Conservation (phyloP, 2,113 vertebrate species). For the Ancistrus triradiatus region DNA sequence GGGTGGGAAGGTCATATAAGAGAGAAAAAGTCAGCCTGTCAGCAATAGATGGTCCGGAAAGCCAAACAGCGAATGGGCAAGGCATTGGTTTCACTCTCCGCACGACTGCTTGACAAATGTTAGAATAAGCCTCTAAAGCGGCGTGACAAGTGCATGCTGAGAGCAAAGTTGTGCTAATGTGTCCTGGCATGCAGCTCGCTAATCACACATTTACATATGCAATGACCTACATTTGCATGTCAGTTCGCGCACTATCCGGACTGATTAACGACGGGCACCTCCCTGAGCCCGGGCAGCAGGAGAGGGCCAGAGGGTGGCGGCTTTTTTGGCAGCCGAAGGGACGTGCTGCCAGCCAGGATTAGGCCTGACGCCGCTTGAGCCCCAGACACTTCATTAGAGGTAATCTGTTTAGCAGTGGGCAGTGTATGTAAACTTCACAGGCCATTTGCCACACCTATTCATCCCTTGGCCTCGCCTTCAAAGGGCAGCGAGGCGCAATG, state of each 20-base stretch:
- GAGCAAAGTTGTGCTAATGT: slow-evolving; percentile 97
- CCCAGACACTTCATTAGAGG: slow-evolving; percentile 99
- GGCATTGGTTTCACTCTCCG: slow-evolving; percentile 77
- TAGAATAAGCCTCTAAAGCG: slow-evolving; percentile 87
- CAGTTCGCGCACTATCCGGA: slow-evolving; percentile 97
- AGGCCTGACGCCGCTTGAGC: slow-evolving; percentile 89
- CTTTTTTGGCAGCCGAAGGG: slow-evolving; percentile 94
- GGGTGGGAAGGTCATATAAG: slow-evolving; percentile 6
- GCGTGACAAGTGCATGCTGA: slow-evolving; percentile 97
- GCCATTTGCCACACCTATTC: slow-evolving; percentile 93
- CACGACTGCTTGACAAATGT: slow-evolving; percentile 89
- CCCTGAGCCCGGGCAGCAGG: slow-evolving; percentile 66
- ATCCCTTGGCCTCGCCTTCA: slow-evolving; percentile 88
- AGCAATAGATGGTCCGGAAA: slow-evolving; percentile 19
- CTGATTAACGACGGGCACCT: slow-evolving; percentile 94
- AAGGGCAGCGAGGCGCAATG: slow-evolving; percentile 84
- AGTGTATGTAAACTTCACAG: slow-evolving; percentile 99
- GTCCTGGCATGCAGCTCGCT: slow-evolving; percentile 96
- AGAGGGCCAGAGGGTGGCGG: slow-evolving; percentile 77
- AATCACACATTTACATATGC: slow-evolving; percentile 99
- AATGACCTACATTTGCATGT: slow-evolving; percentile 99
- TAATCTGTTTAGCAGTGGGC: slow-evolving; percentile 99
- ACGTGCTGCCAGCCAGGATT: slow-evolving; percentile 96
- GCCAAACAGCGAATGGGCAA: slow-evolving; percentile 49
- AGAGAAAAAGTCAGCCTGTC: slow-evolving; percentile 1